Conservation (phyloP, 2,113 vertebrate species). For the Ia io region DNA sequence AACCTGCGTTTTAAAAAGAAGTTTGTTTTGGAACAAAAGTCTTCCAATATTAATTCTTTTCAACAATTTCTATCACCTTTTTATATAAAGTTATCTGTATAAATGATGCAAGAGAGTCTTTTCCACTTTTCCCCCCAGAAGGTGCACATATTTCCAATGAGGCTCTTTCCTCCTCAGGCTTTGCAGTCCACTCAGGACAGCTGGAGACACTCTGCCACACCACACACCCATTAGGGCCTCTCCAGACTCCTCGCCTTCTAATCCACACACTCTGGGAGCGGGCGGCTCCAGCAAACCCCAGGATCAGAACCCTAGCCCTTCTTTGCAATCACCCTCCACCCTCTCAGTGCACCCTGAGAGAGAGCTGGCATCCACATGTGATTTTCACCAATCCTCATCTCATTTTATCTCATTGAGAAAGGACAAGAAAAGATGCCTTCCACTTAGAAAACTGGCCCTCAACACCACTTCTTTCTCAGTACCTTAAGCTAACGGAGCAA, state of each 20-base stretch:
- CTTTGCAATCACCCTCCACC: neutral
- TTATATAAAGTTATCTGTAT: neutral
- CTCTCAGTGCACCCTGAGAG: neutral
- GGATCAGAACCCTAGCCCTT: neutral
- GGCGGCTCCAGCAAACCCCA: neutral
- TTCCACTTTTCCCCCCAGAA: neutral
- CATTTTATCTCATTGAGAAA: neutral
- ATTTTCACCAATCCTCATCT: neutral
- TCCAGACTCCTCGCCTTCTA: neutral
- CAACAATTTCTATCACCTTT: neutral
- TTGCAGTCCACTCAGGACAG: neutral
- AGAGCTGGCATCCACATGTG: neutral
- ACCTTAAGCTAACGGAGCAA: neutral
- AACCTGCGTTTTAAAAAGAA: neutral
- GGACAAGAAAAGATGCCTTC: neutral
- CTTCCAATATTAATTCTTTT: neutral
- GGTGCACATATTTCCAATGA: neutral
- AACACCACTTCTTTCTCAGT: neutral
- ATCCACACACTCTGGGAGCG: too few relatives aligned
- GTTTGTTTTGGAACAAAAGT: neutral
- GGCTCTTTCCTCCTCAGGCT: neutral
- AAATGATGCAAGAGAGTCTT: neutral
- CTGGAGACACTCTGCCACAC: neutral
- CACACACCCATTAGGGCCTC: neutral
- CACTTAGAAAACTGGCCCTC: neutral